Evolutionary conservation across 2,113 vertebrate species (phyloP), one percentile per base, ranked within the genome.

Genomic region (Vulpes ferrilata): DNA sequence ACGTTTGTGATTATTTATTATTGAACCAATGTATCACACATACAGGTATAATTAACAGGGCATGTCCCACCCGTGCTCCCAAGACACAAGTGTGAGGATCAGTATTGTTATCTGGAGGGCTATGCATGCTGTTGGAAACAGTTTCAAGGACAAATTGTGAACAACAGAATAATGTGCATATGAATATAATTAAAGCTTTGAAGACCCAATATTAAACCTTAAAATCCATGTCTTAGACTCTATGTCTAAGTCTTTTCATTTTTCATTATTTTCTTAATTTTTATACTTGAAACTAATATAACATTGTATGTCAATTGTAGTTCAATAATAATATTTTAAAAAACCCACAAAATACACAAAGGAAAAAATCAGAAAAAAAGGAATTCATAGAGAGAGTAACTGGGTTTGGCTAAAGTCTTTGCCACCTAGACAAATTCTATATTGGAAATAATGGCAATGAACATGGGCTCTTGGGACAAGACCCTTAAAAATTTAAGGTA

Each of bases 361-460:
- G 23, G 13, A 88, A 79, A 79, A 85, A 57, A 43, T 67, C 7
- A n/a, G 5, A 69, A 93, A 74, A 90, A 92, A 80, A 43, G 20
- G 19, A 84, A 79, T 88, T 76, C 11, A 62, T 3, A 73, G 32
- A 55, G 25, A 83, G 60, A 71, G 11, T 82, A 65, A 17, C 30
- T 64, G 62, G 38, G 30, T 71, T 82, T 93, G 82, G 69, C 1
- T 81, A 64, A 93, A 88, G 19, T 1, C 1, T 71, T 19, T 78
- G 93, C 20, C 5, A 65, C 64, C 3, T n/a, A 53, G 17, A 38
- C 13, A 48, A 71, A 78, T 0, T 73, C 17, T 78, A 11, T 85
- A 67, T 55, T 93, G 79, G 30, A 96, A 89, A 91, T 60, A 93
- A 90, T 67, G 69, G 19, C 20, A 92, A 95, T 65, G 64, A 83